Evolutionary conservation across 2,888 invertebrate genomes (phyloP), one percentile per base, ranked within the genome.

Genomic region (Entomobrya proxima): DNA sequence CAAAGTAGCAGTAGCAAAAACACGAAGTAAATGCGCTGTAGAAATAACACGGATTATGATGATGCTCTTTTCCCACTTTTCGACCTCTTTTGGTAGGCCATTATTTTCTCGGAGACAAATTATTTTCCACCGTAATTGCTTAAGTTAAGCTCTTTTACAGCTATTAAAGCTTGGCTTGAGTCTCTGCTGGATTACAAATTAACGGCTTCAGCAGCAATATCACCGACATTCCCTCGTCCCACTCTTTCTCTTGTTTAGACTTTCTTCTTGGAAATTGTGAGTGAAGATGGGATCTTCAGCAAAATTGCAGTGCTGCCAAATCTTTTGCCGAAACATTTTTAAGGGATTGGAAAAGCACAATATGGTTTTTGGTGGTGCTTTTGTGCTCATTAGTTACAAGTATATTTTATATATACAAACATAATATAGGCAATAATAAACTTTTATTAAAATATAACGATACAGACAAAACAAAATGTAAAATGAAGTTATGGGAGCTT

Each of bases 111-210:
- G 32, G 74, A 69, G 84, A 84, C 77, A 84, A 84, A 84, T 84
- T 77, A 77, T 84, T 84, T 77, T 44, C 50, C 58, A 69, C 77
- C 69, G 77, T 84, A 84, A 84, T 84, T 84, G 84, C 84, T 58
- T 21, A 67, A 84, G 77, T 84, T 84, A 84, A 84, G 84, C 84
- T 77, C 76, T 84, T 84, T 84, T 77, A 84, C 58, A 67, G 84
- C 84, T 47, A 77, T 55, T 58, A 84, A 77, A 83, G 84, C 77
- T 69, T 40, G 55, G 58, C 27, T 55, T 58, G 32, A 30, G 13
- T 61, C 67, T 58, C 67, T n/a, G 67, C 52, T 69, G 58, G 77
- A 77, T 84, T 77, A 84, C 84, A 84, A 84, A 84, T 84, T 77
- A 84, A 84, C 69, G 76, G 75, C 77, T 44, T 40, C 21, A 35